Conservation (phyloP, 2,888 invertebrate genomes). For the Cremastobaeus sp. region DNA sequence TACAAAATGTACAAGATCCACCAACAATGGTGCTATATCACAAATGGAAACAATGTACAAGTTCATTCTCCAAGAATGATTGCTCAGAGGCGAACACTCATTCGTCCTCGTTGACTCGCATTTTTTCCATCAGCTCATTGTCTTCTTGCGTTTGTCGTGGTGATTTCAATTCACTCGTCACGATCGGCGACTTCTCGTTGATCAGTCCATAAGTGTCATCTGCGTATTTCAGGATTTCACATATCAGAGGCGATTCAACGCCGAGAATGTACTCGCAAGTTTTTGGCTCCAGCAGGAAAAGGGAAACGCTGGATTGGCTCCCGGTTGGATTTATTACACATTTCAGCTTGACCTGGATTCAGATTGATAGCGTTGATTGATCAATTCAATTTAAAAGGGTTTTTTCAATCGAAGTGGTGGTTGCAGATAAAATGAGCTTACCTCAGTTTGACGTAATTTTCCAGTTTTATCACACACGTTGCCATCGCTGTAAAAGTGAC, state of each 20-base stretch:
- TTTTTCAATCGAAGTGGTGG: too few species aligned
- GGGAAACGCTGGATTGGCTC: conserved; percentile 89
- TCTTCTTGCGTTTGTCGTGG: conserved; percentile 66
- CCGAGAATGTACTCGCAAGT: conserved; percentile 96
- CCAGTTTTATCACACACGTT: conserved; percentile 91
- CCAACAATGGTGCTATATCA: too few species aligned
- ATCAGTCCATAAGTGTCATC: conserved; percentile 87
- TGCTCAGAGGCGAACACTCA: conserved; percentile 49
- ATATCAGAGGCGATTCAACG: conserved; percentile 95
- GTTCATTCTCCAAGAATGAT: too few species aligned
- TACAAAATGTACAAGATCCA: too few species aligned
- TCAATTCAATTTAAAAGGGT: background rate
- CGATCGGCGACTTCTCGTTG: conserved; percentile 70
- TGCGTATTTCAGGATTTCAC: conserved; percentile 88
- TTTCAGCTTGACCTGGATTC: conserved; percentile 85
- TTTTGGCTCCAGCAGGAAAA: conserved; percentile 93
- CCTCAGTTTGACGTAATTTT: conserved; percentile 89
- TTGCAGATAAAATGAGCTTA: too few species aligned
- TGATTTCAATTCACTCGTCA: conserved; percentile 68
- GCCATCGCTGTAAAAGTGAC: conserved; percentile 93
- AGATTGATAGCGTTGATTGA: too few species aligned
- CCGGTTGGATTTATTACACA: conserved; percentile 84
- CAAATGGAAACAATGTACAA: conserved; percentile 14
- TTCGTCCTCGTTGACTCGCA: conserved; percentile 72
- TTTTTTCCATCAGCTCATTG: conserved; percentile 66